phyloP scores from a whole-genome alignment of 2,888 invertebrate genomes.

The Eumacrocentrus americanus region DNA sequence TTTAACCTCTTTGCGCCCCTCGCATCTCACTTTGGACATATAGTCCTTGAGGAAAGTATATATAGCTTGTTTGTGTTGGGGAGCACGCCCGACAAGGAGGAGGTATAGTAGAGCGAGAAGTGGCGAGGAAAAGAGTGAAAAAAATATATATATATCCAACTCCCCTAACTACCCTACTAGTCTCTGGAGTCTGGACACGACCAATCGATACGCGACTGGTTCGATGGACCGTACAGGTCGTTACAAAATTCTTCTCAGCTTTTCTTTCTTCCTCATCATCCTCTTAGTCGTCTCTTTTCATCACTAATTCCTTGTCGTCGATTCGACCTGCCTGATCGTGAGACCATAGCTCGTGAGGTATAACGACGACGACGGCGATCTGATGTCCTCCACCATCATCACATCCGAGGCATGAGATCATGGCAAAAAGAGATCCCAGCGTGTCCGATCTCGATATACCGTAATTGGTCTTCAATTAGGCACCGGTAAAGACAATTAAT shows the following conservation, averaged over 20 bases:
- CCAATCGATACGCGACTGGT: slow-evolving; percentile 50
- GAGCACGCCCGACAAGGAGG: slow-evolving; percentile 21
- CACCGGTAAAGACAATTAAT: slow-evolving; percentile 42
- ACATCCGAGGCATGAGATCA: not conserved
- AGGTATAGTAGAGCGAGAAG: slow-evolving; percentile 19
- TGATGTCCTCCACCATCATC: too few relatives aligned
- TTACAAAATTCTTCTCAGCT: slow-evolving; percentile 40
- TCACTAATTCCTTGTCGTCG: slow-evolving; percentile 15
- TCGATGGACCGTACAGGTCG: slow-evolving; percentile 51
- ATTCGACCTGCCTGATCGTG: slow-evolving; percentile 20
- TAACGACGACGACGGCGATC: too few relatives aligned
- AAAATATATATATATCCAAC: slow-evolving; percentile 29
- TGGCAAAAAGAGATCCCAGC: slow-evolving; percentile 9
- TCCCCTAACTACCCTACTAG: slow-evolving; percentile 30
- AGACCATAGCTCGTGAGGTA: too few relatives aligned
- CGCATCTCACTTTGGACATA: slow-evolving; percentile 7
- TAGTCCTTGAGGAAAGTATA: not conserved
- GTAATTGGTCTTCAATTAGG: slow-evolving; percentile 46
- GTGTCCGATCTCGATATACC: slow-evolving; percentile 32
- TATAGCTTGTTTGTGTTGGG: not conserved
- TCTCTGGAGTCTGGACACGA: slow-evolving; percentile 40
- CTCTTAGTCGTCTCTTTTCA: slow-evolving; percentile 5
- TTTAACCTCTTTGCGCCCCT: slow-evolving; percentile 28
- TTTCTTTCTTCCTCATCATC: slow-evolving; percentile 6
- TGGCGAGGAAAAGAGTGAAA: slow-evolving; percentile 29